Evolutionary conservation across 2,888 invertebrate genomes (phyloP).

Genomic region (Dolichopus griseipennis): DNA sequence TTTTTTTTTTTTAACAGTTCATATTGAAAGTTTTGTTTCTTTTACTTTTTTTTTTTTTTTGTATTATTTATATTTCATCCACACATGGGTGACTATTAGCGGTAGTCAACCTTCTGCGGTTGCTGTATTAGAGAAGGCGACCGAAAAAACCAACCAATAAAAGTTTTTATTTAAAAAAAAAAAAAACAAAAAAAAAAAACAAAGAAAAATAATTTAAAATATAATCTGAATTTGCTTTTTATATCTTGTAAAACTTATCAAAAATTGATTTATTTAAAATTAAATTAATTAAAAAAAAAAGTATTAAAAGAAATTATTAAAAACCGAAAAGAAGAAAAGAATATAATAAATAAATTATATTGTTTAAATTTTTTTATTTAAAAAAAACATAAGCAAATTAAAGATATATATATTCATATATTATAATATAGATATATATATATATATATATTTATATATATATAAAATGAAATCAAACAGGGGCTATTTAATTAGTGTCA

Average conservation of each 20-base stretch:
- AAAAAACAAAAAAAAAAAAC: conserved; percentile 7
- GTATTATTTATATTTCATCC: conserved; percentile 17
- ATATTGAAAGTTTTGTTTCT: neutral
- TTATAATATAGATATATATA: neutral
- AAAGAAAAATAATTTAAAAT: neutral
- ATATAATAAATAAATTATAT: neutral
- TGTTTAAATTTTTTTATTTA: neutral
- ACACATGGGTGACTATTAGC: conserved; percentile 28
- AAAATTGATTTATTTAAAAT: neutral
- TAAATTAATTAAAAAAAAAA: conserved; percentile 11
- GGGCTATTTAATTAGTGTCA: conserved; percentile 25
- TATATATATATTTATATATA: conserved; percentile 13
- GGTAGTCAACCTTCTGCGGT: conserved; percentile 64
- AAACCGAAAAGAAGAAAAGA: neutral
- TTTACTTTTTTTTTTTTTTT: conserved; percentile 1
- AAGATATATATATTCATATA: conserved; percentile 7
- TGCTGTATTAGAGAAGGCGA: conserved; percentile 78
- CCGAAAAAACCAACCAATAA: conserved; percentile 49
- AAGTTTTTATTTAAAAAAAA: too few species aligned
- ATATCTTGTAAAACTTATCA: conserved; percentile 8
- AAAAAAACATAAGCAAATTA: neutral
- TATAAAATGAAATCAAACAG: conserved; percentile 24
- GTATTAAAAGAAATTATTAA: conserved; percentile 7
- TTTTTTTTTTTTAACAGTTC: neutral
- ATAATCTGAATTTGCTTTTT: conserved; percentile 4